Evolutionary conservation across 2,888 invertebrate genomes (phyloP), one percentile per base, ranked within the genome.

Genomic region (Leucophenga maculata): DNA sequence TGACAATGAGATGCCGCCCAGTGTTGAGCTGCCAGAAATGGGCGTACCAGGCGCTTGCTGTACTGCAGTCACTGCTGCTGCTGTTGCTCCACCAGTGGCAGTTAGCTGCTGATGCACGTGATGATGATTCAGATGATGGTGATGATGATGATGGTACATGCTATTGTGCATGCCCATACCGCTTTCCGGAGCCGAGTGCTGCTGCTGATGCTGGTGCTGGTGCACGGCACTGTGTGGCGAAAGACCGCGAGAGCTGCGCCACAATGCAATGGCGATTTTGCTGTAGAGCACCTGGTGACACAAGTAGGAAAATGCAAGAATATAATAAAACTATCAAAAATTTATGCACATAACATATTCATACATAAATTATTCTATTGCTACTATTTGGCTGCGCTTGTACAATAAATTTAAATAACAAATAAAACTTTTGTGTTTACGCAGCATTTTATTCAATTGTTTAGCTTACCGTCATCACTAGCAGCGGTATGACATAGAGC

Each of bases 201-300:
- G 76, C 16, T 74, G 76, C 13, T 77, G 75, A 22, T 72, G 73
- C 65, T 75, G 77, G 31, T 70, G 73, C 16, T 77, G 73, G 20
- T 80, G 78, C 39, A 87, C 87, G 71, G 83, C 75, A 77, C 90
- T 89, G 76, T 90, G 89, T 74, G 93, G 89, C 75, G 92, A 92
- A 48, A 93, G 87, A 1, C 92, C 92, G 69, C 92, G 90, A 0
- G 93, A 93, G 79, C 94, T 94, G 89, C 91, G 92, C 96, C 96
- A 97, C 50, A 97, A 89, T 0, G 94, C 93, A 26, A 95, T 91
- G 3, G 95, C 96, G 69, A 97, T 96, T 80, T 93, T 91, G 46
- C 94, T 94, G 86, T 97, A 97, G 46, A 96, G 89, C 52, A 94
- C 90, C 93, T 93, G 86, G 46, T 82, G 83, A 67, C 68, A 67